Evolutionary conservation across 2,797 vertebrate species (phyloP), one percentile per base, ranked within the genome.

Genomic region (Microctenopoma steveboyesi): DNA sequence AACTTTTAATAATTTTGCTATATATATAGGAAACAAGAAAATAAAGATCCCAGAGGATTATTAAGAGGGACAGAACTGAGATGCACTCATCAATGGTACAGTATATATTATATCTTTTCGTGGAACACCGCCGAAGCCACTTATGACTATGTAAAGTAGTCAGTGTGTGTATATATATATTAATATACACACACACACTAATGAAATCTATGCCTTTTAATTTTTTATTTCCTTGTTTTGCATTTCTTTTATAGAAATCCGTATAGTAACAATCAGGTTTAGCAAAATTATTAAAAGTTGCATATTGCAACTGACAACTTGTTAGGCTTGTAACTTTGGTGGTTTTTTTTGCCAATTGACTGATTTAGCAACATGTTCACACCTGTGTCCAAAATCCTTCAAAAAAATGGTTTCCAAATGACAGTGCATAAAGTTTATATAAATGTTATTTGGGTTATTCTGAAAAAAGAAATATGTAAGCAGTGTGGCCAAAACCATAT

Each of bases 401-500:
- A 66, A 76, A 62, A 16, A 64, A 59, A n/a, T 89, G 77, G 80
- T 87, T 89, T 87, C 77, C 83, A 85, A 66, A 82, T 86, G 69
- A 67, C 42, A 4, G 8, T 49, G 35, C 12, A 30, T 11, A 47
- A 60, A 27, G 4, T 72, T 35, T n/a, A 18, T 40, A 60, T 50
- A 57, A 51, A 8, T 33, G 1, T 8, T 51, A 4, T 75, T 1
- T 55, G 2, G 14, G n/a, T 55, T 64, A 48, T 74, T 73, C 6
- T 56, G 27, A 49, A 65, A 12, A 22, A 35, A 46, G 7, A 70
- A 3, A 40, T 71, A 70, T 60, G 10, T 58, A 72, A 66, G 30
- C 37, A 28, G 5, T 66, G 12, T 69, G 72, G 28, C 25, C 2
- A 54, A 22, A 48, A 15, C 5, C 40, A 54, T 40, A 43, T 50